Percentiles rank a stretch among this genome's conserved stretches.
phyloP scores from a whole-genome alignment of 2,113 vertebrate species.

The Chunga burmeisteri region DNA sequence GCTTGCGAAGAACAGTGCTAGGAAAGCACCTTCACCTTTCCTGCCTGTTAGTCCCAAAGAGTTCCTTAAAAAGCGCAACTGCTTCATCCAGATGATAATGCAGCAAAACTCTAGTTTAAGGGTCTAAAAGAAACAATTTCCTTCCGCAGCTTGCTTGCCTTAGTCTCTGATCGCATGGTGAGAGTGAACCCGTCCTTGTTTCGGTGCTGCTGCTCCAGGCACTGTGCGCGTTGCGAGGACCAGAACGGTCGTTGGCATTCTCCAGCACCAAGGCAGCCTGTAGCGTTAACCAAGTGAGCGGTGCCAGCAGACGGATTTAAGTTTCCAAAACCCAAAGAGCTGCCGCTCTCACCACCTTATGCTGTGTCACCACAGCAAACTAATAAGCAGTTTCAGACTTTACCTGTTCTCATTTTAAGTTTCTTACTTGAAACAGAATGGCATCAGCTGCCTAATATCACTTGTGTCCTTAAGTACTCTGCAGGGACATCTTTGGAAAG shows the following conservation, averaged over 20 bases:
- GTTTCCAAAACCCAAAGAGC: neutral
- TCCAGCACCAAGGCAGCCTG: neutral
- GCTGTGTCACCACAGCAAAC: neutral
- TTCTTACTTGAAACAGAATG: neutral
- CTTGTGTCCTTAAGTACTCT: neutral
- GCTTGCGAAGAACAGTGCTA: neutral
- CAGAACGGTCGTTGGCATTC: neutral
- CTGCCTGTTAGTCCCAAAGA: neutral
- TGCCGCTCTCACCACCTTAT: neutral
- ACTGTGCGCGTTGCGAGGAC: neutral
- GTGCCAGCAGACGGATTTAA: neutral
- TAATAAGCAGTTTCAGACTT: neutral
- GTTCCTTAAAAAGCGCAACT: neutral
- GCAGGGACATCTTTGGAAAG: neutral
- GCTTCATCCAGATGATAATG: neutral
- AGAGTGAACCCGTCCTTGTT: fast-evolving
- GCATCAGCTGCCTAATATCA: neutral
- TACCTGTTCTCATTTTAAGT: neutral
- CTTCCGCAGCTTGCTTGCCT: neutral
- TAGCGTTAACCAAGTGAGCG: neutral
- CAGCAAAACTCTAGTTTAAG: neutral
- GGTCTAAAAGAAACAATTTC: neutral
- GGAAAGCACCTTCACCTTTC: neutral
- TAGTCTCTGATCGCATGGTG: neutral
- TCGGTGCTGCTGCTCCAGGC: neutral